Evolutionary conservation across 2,797 vertebrate genomes (phyloP).

Genomic region (Macropodus opercularis): DNA sequence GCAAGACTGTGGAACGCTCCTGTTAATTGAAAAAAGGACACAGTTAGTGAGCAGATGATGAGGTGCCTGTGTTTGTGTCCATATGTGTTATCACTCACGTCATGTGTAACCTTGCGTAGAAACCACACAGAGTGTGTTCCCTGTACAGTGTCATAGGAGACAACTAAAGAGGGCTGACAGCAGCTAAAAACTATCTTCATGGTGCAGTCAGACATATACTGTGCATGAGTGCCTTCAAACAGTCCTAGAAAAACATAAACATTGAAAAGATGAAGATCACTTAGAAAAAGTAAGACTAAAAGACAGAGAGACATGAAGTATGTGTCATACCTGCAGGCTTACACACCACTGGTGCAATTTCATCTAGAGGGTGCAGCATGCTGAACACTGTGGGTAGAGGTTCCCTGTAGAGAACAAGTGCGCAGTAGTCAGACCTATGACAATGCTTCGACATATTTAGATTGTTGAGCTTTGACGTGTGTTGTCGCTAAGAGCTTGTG

Average conservation of each 20-base stretch:
- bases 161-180: conserved; percentile 88
- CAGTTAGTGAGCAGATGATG: conserved; percentile 4
- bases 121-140: conserved; percentile 90
- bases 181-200: conserved; percentile 91
- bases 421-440: not conserved
- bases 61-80: not conserved
- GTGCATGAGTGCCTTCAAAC: conserved; percentile 86
- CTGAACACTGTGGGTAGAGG: conserved; percentile 95
- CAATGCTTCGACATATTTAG: not conserved
- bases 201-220: conserved; percentile 89
- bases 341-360: conserved; percentile 93
- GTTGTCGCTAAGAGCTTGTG: not conserved
- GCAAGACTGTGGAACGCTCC: conserved; percentile 90
- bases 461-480: conserved; percentile 1
- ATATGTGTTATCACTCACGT: conserved; percentile 79
- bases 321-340: conserved; percentile 86
- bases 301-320: not conserved
- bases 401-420: conserved; percentile 78
- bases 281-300: not conserved
- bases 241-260: conserved; percentile 71
- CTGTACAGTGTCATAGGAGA: conserved; percentile 92
- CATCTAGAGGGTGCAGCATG: conserved; percentile 96
- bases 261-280: not conserved
- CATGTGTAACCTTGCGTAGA: conserved; percentile 89
- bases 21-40: conserved; percentile 48